These are phyloP conservation scores for Pan troglodytes DNA, from an alignment of 2,113 vertebrate genomes.

Conservation along the genomic window NHGRI_mPanTro3-v2.1_pri NC_072401.2:25215501-25216000, in stretches of 20 bases:
- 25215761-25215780: constrained; percentile 65
- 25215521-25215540: constrained; percentile 72
- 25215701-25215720: background rate
- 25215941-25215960: background rate
- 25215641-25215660: background rate
- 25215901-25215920: background rate
- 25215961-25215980: background rate
- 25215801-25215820: constrained; percentile 27
- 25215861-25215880: constrained; percentile 47
- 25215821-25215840: constrained; percentile 12
- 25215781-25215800: constrained; percentile 71
- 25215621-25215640: background rate
- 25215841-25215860: background rate
- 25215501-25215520: constrained; percentile 73
- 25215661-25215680: constrained; percentile 8
- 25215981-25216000: too few species aligned
- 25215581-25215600: background rate
- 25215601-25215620: background rate
- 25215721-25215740: constrained; percentile 54
- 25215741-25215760: constrained; percentile 64
- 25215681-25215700: background rate
- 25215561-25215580: constrained; percentile 66
- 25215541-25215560: constrained; percentile 68
- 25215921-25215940: background rate
- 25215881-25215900: constrained; percentile 34